Percentiles rank a stretch among this genome's conserved stretches.
phyloP scores from a whole-genome alignment of 1,140 invertebrate genomes.

The Spodoptera frugiperda region DNA sequence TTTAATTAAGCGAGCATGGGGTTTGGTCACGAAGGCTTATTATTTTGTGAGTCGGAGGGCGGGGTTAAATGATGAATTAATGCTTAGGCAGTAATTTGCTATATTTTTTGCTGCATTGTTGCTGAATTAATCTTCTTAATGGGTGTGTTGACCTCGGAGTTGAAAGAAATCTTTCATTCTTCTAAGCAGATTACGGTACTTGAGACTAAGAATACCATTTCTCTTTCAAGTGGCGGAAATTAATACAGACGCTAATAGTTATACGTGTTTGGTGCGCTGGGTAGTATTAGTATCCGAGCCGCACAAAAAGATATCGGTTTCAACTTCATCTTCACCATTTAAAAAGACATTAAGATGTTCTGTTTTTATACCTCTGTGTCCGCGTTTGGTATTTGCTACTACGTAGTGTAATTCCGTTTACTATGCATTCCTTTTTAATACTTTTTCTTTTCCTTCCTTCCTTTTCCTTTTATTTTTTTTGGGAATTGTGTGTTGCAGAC shows the following conservation, averaged over 20 bases:
- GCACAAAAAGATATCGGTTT: background rate
- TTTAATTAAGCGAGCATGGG: conserved; percentile 57
- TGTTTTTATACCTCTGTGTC: too few relatives aligned
- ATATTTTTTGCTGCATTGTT: conserved; percentile 61
- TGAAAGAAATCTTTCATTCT: conserved; percentile 39
- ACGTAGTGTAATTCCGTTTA: too few relatives aligned
- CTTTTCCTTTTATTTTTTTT: too few relatives aligned
- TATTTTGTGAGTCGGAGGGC: conserved; percentile 49
- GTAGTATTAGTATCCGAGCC: background rate
- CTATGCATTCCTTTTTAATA: too few relatives aligned
- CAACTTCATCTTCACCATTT: background rate
- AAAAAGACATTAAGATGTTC: too few relatives aligned
- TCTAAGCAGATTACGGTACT: conserved; percentile 43
- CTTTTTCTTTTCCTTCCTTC: too few relatives aligned
- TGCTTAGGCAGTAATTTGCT: conserved; percentile 64
- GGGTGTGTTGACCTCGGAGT: conserved; percentile 58
- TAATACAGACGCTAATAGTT: conserved; percentile 20
- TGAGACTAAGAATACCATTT: conserved; percentile 15
- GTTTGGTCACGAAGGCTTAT: conserved; percentile 55
- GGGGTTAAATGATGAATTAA: conserved; percentile 62
- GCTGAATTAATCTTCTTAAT: conserved; percentile 63
- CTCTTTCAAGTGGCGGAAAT: conserved; percentile 36
- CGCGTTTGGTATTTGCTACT: too few relatives aligned
- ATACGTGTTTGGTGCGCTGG: conserved; percentile 5
- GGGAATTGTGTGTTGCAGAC: too few relatives aligned